Base-by-base conservation (phyloP, 2,888 invertebrate genomes). In the Watsonalla cultraria region DNA sequence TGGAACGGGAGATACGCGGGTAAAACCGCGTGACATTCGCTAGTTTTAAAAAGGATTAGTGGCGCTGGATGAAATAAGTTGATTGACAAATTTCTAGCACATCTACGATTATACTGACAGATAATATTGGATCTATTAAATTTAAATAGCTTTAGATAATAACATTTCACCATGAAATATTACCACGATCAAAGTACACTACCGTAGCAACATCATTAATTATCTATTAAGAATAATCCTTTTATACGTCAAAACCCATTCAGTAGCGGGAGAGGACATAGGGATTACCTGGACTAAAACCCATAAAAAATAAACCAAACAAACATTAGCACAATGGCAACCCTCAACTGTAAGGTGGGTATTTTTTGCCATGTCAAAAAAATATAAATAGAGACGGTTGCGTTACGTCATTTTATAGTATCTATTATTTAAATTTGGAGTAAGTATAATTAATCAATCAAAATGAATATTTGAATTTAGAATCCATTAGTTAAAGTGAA, bases 211-310 rank as follows among this genome's bases (percentile, higher is more conserved):
- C 81, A 85, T 84, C 88, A 89, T 90, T 90, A 90, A 87, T 86
- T 89, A 90, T 83, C 83, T 86, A 89, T 90, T 87, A 89, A 84
- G 80, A 83, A 78, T 89, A 89, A 90, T 90, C 90, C 89, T 80
- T 89, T 85, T 84, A 85, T 78, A 77, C 75, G 88, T 90, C 88
- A 88, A 78, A 90, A 84, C 82, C 78, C 70, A 86, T 88, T 85
- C 73, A 77, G 58, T 54, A 55, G 54, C 68, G 67, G 78, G 80
- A 83, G 85, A 86, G 86, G 79, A 86, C 86, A 85, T 60, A 24
- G 66, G 82, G 87, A 90, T 90, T 90, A 90, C 89, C 83, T 86
- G 85, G 80, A 79, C 82, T 84, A 79, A 86, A 73, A 78, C 79
- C 80, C 80, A 80, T 82, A 85, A 84, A 87, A 86, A 84, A 85